A percentile compares a stretch with the other conserved stretches of the same genome.
These are phyloP conservation scores for Acipenser oxyrinchus DNA, from an alignment of 2,797 vertebrate species.

Conservation along the genomic window DNA sequence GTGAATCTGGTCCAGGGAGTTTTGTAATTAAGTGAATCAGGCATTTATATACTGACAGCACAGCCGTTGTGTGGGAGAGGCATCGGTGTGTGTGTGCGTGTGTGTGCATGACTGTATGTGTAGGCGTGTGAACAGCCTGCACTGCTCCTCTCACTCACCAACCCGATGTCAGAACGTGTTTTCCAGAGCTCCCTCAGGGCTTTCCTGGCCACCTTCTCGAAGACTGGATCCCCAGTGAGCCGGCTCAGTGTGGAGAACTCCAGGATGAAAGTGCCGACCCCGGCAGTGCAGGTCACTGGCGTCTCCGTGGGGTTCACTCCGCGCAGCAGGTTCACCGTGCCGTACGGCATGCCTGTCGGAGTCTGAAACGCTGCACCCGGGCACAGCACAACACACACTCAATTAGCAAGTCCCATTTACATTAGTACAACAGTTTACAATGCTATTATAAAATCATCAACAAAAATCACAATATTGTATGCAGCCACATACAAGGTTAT, in stretches of 20 bases:
- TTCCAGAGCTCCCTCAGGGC: constrained; percentile 83
- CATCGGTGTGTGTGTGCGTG: neutral
- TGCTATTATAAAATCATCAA: too few relatives aligned
- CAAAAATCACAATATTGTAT: too few relatives aligned
- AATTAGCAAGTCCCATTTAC: too few relatives aligned
- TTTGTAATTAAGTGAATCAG: too few relatives aligned
- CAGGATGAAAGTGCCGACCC: constrained; percentile 58
- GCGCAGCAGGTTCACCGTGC: constrained; percentile 84
- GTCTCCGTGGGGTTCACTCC: constrained; percentile 88
- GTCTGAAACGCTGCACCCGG: constrained; percentile 80
- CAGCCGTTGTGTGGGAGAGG: neutral
- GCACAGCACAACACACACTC: too few relatives aligned
- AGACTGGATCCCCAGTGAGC: constrained; percentile 62
- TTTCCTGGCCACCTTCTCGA: constrained; percentile 71
- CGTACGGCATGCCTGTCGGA: constrained; percentile 88
- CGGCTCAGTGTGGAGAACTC: constrained; percentile 62
- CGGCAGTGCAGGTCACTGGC: constrained; percentile 88
- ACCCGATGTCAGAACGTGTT: constrained; percentile 84
- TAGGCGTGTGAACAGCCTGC: neutral
- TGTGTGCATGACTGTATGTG: neutral
- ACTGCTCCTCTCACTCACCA: constrained; percentile 60
- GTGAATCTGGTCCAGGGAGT: too few relatives aligned
- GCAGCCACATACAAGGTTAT: too few relatives aligned
- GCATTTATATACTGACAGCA: neutral
- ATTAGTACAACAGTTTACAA: too few relatives aligned